phyloP scores from a whole-genome alignment of 2,113 vertebrate species.

The Athene cunicularia region DNA sequence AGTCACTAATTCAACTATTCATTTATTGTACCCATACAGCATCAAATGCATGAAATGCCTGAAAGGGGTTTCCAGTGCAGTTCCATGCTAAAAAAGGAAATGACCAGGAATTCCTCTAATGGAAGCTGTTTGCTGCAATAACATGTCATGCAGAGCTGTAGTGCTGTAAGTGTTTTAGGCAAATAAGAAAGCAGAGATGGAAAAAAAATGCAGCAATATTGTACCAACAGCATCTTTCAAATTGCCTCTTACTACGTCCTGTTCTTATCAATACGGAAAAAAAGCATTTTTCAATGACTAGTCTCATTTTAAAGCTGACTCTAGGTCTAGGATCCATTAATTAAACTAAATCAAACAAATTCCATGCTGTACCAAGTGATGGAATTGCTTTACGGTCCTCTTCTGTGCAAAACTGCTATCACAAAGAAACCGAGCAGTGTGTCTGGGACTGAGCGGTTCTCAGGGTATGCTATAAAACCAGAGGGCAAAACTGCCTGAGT shows the following conservation, averaged over 20 bases:
- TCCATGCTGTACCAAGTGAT: background rate
- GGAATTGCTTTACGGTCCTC: background rate
- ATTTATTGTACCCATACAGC: background rate
- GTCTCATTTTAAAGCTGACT: background rate
- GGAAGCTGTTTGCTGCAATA: slow-evolving; percentile 75
- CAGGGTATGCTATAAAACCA: background rate
- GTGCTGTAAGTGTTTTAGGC: slow-evolving; percentile 24
- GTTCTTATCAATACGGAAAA: background rate
- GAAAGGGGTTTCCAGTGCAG: slow-evolving; percentile 62
- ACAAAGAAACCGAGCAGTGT: rapidly evolving
- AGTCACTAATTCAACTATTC: slow-evolving; percentile 36
- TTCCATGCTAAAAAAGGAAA: slow-evolving; percentile 67
- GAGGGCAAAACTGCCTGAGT: background rate
- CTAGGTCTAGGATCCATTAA: background rate
- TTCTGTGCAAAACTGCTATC: background rate
- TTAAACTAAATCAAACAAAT: background rate
- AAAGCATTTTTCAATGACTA: background rate
- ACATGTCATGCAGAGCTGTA: slow-evolving; percentile 49
- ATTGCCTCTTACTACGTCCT: background rate
- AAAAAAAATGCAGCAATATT: background rate
- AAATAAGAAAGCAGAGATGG: slow-evolving; percentile 50
- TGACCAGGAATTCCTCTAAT: slow-evolving; percentile 60
- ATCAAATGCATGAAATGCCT: slow-evolving; percentile 77
- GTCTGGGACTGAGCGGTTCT: rapidly evolving
- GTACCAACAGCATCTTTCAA: background rate